Evolutionary conservation across 1,140 invertebrate species (phyloP).

Genomic region (Drosophila seguyi): DNA sequence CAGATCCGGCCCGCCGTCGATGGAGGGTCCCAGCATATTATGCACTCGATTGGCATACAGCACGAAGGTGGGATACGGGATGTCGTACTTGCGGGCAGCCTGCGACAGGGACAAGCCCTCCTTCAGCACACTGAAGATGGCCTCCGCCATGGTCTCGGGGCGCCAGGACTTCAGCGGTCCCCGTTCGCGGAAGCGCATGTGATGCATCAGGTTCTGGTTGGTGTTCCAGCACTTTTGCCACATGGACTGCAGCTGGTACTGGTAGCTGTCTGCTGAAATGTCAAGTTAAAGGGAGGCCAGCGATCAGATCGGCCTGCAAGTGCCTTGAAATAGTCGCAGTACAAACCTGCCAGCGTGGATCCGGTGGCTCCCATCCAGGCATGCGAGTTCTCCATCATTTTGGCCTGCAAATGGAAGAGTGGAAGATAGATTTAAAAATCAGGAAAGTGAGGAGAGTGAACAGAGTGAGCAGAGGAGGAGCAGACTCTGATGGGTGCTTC

Average conservation of each 20-base stretch:
- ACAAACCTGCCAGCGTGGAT: conserved; percentile 95
- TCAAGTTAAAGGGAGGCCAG: conserved; percentile 25
- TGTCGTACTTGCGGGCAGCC: conserved; percentile 96
- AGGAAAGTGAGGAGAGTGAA: conserved; percentile 5
- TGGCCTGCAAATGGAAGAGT: conserved; percentile 88
- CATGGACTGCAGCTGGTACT: conserved; percentile 96
- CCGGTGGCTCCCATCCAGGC: conserved; percentile 94
- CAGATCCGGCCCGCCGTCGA: conserved; percentile 94
- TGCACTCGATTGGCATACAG: conserved; percentile 97
- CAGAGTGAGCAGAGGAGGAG: not conserved
- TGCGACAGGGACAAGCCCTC: conserved; percentile 95
- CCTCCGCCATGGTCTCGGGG: conserved; percentile 97
- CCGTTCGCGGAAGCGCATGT: conserved; percentile 94
- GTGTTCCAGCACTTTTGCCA: conserved; percentile 97
- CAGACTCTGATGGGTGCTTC: conserved; percentile 30
- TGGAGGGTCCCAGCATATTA: conserved; percentile 96
- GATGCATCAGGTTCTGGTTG: conserved; percentile 94
- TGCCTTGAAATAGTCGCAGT: conserved; percentile 4
- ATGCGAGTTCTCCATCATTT: conserved; percentile 94
- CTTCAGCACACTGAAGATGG: conserved; percentile 95
- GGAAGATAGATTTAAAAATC: conserved; percentile 7
- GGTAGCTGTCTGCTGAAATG: conserved; percentile 92
- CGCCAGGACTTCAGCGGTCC: conserved; percentile 97
- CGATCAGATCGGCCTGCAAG: conserved; percentile 28
- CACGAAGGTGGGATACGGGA: conserved; percentile 97